Conservation (phyloP, 2,113 vertebrate genomes). For the Sorex fumeus region DNA sequence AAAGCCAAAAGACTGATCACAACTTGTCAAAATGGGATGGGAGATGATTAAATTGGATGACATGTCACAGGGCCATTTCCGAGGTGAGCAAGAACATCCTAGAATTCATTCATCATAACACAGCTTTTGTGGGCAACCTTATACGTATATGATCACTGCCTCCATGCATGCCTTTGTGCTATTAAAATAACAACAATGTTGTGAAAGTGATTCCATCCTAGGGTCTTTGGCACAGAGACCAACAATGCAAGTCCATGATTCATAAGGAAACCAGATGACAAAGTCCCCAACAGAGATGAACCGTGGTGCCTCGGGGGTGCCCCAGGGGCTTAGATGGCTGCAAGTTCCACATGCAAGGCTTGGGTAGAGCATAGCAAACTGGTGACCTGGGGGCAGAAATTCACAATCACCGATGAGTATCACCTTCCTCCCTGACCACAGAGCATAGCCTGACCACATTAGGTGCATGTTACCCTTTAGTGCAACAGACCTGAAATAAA, state of each 20-base stretch:
- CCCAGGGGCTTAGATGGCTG: background rate
- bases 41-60: too few relatives aligned
- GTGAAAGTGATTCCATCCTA: background rate
- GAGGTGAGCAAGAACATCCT: background rate
- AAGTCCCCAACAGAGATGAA: background rate
- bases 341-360: accelerated
- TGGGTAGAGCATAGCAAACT: accelerated
- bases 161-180: background rate
- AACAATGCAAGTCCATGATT: background rate
- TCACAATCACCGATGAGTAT: too few relatives aligned
- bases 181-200: background rate
- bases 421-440: background rate
- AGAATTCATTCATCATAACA: background rate
- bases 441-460: too few relatives aligned
- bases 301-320: too few relatives aligned
- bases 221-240: background rate
- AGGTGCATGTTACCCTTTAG: background rate
- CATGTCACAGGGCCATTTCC: background rate
- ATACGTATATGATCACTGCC: background rate
- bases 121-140: background rate
- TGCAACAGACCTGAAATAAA: background rate
- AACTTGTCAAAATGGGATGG: too few relatives aligned
- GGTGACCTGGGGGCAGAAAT: background rate
- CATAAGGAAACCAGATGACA: background rate
- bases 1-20: background rate